A percentile compares a stretch with the other conserved stretches of the same genome.
phyloP scores from a whole-genome alignment of 2,888 invertebrate species.

The Lasioglossum morio region DNA sequence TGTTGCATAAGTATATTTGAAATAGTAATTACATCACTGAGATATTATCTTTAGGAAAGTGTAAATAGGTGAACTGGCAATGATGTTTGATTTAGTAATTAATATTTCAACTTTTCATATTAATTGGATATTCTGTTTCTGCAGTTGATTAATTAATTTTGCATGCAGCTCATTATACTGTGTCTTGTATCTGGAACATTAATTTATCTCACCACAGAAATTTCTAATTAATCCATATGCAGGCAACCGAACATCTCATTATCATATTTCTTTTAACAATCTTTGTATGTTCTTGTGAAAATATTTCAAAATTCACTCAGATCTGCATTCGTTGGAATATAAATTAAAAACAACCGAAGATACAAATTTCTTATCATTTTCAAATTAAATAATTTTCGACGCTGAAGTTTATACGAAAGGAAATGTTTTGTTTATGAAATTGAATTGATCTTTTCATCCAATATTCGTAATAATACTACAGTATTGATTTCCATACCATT shows the following conservation, averaged over 20 bases:
- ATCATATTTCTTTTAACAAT: neutral
- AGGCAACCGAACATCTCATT: neutral
- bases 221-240: conserved; percentile 28
- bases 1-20: neutral
- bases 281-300: neutral
- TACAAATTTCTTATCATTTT: neutral
- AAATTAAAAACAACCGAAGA: neutral
- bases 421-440: too few species aligned
- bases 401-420: too few species aligned
- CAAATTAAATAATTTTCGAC: neutral
- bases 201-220: neutral
- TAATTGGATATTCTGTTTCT: neutral
- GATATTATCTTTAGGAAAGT: neutral
- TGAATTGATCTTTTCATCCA: too few species aligned
- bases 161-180: neutral
- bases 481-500: too few species aligned
- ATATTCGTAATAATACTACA: too few species aligned
- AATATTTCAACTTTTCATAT: neutral
- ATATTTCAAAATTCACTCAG: neutral
- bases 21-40: neutral
- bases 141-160: neutral
- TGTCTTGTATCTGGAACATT: neutral
- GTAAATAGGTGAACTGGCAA: neutral
- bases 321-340: neutral
- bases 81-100: neutral